Conservation (phyloP, 2,797 vertebrate genomes). For the Parotocinclus haroldoi region DNA sequence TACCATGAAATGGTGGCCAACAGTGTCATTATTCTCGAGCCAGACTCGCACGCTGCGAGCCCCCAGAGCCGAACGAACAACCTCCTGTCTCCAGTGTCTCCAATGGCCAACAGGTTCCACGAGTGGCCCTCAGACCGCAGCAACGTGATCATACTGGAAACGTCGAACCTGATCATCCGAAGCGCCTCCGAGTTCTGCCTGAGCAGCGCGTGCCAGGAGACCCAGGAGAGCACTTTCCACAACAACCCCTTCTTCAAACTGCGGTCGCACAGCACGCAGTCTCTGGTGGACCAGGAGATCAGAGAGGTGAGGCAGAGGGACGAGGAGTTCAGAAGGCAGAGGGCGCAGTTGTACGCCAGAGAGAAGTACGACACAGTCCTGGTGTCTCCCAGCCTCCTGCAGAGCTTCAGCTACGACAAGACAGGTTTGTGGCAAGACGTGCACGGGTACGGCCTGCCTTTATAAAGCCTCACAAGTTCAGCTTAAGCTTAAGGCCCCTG, state of each 20-base stretch:
- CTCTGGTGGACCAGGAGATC: constrained; percentile 77
- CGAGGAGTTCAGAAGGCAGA: constrained; percentile 73
- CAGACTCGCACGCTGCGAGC: constrained; percentile 54
- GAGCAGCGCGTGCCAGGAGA: constrained; percentile 64
- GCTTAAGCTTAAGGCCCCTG: too few relatives aligned
- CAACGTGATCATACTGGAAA: constrained; percentile 72
- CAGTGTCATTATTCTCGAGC: constrained; percentile 72
- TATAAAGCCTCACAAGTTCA: too few relatives aligned
- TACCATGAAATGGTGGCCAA: constrained; percentile 65
- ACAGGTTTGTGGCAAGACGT: constrained; percentile 26
- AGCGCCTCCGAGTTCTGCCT: constrained; percentile 75
- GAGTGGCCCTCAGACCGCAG: constrained; percentile 54
- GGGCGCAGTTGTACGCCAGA: constrained; percentile 64
- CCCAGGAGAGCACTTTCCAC: constrained; percentile 71
- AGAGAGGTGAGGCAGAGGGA: constrained; percentile 72
- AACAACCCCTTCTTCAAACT: constrained; percentile 81
- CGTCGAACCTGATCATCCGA: constrained; percentile 74
- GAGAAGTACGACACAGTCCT: constrained; percentile 58
- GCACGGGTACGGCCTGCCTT: too few relatives aligned
- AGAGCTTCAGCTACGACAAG: constrained; percentile 54
- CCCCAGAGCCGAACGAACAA: constrained; percentile 41
- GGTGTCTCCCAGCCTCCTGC: constrained; percentile 61
- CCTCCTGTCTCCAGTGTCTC: constrained; percentile 40
- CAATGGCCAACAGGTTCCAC: constrained; percentile 49
- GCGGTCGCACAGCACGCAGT: constrained; percentile 73